A percentile compares a stretch with the other conserved stretches of the same genome.
phyloP scores from a whole-genome alignment of 1,140 invertebrate genomes.

The Calliphora vicina region DNA sequence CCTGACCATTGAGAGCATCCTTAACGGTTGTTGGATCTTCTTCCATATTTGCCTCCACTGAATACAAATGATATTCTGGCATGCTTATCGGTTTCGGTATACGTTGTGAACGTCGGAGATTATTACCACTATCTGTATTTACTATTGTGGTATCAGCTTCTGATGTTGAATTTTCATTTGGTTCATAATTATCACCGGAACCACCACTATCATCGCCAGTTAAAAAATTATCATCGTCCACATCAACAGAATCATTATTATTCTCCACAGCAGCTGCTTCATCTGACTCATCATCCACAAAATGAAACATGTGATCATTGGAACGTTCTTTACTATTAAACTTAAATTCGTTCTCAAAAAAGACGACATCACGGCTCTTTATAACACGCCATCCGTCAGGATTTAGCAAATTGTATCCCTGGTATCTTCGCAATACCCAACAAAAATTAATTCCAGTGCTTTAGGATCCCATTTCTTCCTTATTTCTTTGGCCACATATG shows the following conservation, averaged over 20 bases:
- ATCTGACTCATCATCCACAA: background rate
- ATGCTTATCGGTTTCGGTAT: background rate
- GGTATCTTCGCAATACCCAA: slow-evolving; percentile 61
- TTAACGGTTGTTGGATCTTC: slow-evolving; percentile 29
- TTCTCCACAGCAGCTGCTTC: slow-evolving; percentile 7
- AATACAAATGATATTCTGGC: background rate
- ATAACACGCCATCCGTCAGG: slow-evolving; percentile 45
- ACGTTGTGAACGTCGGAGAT: background rate
- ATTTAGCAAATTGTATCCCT: slow-evolving; percentile 61
- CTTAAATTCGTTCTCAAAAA: slow-evolving; percentile 46
- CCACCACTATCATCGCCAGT: background rate
- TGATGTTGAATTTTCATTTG: slow-evolving; percentile 8
- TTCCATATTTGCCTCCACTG: background rate
- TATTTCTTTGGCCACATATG: slow-evolving; percentile 57
- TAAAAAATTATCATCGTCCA: background rate
- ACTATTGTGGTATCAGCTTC: background rate
- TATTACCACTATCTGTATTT: background rate
- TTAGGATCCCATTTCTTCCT: slow-evolving; percentile 57
- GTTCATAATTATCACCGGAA: background rate
- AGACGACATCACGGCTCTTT: slow-evolving; percentile 51
- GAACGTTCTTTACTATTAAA: background rate
- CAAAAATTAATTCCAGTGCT: slow-evolving; percentile 53
- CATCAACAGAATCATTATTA: background rate
- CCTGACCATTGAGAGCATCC: slow-evolving; percentile 26
- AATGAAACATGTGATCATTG: background rate